Base-by-base conservation (phyloP, 2,113 vertebrate genomes). In the Cinclus cinclus region DNA sequence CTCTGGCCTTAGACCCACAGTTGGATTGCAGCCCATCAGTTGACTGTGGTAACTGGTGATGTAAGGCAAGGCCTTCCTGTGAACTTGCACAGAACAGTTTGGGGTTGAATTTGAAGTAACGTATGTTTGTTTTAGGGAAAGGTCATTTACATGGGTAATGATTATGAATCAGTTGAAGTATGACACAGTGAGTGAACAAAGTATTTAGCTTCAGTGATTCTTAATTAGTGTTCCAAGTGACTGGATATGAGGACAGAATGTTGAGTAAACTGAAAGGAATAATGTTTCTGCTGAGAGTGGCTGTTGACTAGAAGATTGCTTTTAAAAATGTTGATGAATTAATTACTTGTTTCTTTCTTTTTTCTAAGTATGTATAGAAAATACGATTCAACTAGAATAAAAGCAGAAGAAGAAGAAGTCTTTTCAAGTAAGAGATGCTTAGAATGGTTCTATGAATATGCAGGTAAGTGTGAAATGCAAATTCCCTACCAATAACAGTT, bases 381-480 rank as follows among this genome's bases (percentile, higher is more conserved):
- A 98, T 99, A 99, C 1, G 99, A 99, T 94, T 98, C 99, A 1
- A 95, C 98, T 90, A 99, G 99, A 97, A 99, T 99, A 97, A 99
- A 99, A 59, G 98, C 99, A 92, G 99, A 98, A 89, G 98, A 99
- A 92, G 99, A 99, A 94, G 99, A 99, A 94, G 98, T 98, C 30
- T 99, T 99, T 97, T 99, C 99, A 90, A 99, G 98, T 98, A 99
- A 99, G 97, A 98, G 99, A 87, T 99, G 99, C 97, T 98, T 99
- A 97, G 99, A 99, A 94, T 99, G 99, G 99, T 99, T 99, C 97
- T 99, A 99, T 95, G 99, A 99, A 97, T 99, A 99, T 70, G 99
- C 99, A 98, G 99, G 99, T 99, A 97, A 93, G 96, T 31, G 91
- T 96, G 49, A 90, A 92, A 73, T 89, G 33, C 25, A 49, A 28